phyloP scores from a whole-genome alignment of 2,888 invertebrate genomes.

The Junonia oenone region DNA sequence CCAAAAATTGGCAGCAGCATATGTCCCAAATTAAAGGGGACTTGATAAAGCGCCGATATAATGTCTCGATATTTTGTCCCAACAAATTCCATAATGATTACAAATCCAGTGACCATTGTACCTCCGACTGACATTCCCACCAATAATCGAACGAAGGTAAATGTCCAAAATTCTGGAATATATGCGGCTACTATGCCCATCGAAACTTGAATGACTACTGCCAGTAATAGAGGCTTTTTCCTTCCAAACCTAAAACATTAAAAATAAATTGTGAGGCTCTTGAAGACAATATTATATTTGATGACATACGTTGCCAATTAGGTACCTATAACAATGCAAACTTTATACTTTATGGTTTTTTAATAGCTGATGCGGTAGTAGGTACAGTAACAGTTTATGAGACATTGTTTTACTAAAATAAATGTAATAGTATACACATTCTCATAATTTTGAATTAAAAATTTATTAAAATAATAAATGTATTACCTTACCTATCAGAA shows the following conservation, averaged over 20 bases:
- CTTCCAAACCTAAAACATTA: constrained; percentile 86
- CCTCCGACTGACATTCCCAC: constrained; percentile 89
- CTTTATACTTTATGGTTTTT: too few relatives aligned
- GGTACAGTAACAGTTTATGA: too few relatives aligned
- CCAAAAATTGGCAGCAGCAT: constrained; percentile 81
- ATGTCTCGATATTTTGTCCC: constrained; percentile 78
- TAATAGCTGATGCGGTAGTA: too few relatives aligned
- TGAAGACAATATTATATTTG: constrained; percentile 6
- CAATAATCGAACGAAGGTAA: constrained; percentile 84
- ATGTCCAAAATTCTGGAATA: constrained; percentile 80
- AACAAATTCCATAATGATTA: constrained; percentile 83
- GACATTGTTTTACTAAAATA: too few relatives aligned
- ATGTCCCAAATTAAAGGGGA: constrained; percentile 85
- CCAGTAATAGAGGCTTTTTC: constrained; percentile 83
- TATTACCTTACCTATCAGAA: constrained; percentile 83
- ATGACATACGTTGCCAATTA: too few relatives aligned
- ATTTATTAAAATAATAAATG: background rate
- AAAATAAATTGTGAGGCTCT: too few relatives aligned
- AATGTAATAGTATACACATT: too few relatives aligned
- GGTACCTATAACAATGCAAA: too few relatives aligned
- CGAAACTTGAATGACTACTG: constrained; percentile 84
- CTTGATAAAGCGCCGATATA: constrained; percentile 82
- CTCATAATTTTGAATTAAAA: too few relatives aligned
- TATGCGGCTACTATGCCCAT: constrained; percentile 84
- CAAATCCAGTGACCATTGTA: constrained; percentile 84